phyloP scores from a whole-genome alignment of 2,113 vertebrate species.

The Cyanoderma ruficeps region DNA sequence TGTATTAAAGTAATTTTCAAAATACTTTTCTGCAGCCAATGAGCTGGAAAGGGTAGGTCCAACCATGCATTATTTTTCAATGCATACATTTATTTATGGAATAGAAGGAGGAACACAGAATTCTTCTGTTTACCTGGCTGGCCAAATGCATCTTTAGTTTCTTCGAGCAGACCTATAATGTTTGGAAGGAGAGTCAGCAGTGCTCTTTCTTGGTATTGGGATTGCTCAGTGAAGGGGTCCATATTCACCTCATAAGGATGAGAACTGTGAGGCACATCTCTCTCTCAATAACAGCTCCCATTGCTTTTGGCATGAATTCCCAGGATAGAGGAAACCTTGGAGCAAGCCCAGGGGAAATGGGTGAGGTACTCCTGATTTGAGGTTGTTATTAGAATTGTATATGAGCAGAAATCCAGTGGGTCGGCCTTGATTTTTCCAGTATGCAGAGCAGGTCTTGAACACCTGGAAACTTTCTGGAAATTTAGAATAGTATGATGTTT shows the following conservation, averaged over 20 bases:
- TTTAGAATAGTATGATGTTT: neutral
- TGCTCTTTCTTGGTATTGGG: neutral
- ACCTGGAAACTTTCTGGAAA: neutral
- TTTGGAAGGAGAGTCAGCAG: neutral
- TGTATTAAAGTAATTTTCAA: conserved; percentile 71
- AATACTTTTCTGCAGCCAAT: conserved; percentile 65
- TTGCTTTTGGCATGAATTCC: neutral
- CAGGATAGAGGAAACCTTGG: neutral
- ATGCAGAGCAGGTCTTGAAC: neutral
- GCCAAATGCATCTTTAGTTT: neutral
- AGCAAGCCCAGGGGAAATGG: neutral
- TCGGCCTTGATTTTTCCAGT: neutral
- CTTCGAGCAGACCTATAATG: neutral
- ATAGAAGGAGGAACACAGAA: conserved; percentile 7
- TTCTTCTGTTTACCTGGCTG: neutral
- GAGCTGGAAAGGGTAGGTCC: conserved; percentile 66
- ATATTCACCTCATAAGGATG: neutral
- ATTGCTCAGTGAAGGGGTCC: neutral
- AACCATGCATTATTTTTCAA: conserved; percentile 63
- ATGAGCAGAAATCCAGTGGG: neutral
- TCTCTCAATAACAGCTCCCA: neutral
- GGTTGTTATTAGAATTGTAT: neutral
- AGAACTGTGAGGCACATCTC: neutral
- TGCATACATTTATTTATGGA: conserved; percentile 60
- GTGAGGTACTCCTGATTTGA: neutral